A percentile compares a stretch with the other conserved stretches of the same genome.
Conservation (phyloP, 53 echinoderm and acorn worm species). For the Patiria pectinifera region DNA sequence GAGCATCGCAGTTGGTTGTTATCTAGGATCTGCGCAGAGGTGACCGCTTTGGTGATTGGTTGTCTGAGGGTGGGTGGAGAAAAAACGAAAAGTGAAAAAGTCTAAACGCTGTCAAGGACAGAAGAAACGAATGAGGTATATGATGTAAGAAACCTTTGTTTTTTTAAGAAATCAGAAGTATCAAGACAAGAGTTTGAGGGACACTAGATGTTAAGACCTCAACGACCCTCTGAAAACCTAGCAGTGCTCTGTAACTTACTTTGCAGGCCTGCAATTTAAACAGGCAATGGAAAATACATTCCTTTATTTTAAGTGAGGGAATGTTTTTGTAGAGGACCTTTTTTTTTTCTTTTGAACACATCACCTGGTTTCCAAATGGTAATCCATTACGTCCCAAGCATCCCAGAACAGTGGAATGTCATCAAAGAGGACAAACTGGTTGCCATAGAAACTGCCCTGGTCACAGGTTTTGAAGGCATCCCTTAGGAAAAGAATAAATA, state of each 20-base stretch:
- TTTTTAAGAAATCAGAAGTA: too few species aligned
- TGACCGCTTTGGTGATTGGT: constrained; percentile 23
- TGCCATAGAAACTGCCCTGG: constrained; percentile 80
- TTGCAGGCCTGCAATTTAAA: too few species aligned
- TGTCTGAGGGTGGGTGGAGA: neutral
- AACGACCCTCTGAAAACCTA: too few species aligned
- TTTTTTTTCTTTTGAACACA: neutral
- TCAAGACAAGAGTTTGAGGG: too few species aligned
- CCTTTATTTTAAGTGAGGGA: too few species aligned
- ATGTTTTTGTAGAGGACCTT: too few species aligned
- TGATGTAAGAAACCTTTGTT: too few species aligned
- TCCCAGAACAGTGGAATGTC: constrained; percentile 98
- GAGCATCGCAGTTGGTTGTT: constrained; percentile 63
- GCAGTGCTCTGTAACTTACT: too few species aligned
- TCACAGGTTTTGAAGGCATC: constrained; percentile 67
- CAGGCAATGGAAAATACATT: too few species aligned
- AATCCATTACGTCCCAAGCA: constrained; percentile 98
- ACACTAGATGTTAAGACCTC: too few species aligned
- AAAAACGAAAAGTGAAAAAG: neutral
- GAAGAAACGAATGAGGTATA: too few species aligned
- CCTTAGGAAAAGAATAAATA: constrained; percentile 6
- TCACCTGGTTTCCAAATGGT: constrained; percentile 93
- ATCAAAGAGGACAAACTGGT: constrained; percentile 97
- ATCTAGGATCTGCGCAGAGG: constrained; percentile 54
- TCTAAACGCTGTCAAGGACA: too few species aligned